Percentiles rank a stretch among this genome's conserved stretches.
Evolutionary conservation across 2,888 invertebrate species (phyloP).

Genomic region (Drosophila bunnanda): DNA sequence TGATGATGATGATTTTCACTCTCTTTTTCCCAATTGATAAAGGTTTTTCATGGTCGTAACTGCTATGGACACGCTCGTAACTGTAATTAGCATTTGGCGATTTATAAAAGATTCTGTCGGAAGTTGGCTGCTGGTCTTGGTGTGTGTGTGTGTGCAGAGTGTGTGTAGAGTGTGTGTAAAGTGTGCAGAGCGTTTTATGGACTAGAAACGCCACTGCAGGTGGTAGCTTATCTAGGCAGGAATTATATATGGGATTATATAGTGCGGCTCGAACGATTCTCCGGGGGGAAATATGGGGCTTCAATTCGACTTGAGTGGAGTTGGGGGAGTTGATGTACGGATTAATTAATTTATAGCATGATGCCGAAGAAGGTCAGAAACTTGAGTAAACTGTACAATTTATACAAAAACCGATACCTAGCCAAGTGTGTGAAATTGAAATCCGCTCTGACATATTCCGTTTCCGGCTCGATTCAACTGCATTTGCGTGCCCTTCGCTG

Average conservation of each 20-base stretch:
- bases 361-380: constrained; percentile 84
- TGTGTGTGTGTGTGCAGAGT: no score
- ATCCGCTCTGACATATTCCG: constrained; percentile 84
- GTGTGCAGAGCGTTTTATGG: constrained; percentile 28
- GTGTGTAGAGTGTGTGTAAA: background rate
- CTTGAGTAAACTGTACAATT: constrained; percentile 85
- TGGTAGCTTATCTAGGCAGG: constrained; percentile 1
- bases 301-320: background rate
- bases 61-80: constrained; percentile 41
- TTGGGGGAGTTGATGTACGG: background rate
- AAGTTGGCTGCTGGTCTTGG: no score
- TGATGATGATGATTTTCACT: constrained; percentile 55
- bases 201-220: constrained; percentile 28
- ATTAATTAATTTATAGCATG: constrained; percentile 77
- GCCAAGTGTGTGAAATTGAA: constrained; percentile 84
- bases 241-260: constrained; percentile 2
- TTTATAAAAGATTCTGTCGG: no score
- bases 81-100: constrained; percentile 68
- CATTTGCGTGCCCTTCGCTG: constrained; percentile 84
- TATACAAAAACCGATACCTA: constrained; percentile 84
- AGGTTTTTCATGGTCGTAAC: constrained; percentile 51
- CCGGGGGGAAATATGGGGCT: no score
- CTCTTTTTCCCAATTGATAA: constrained; percentile 57
- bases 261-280: constrained; percentile 4
- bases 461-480: constrained; percentile 85